Percentiles rank a stretch among this genome's conserved stretches.
phyloP scores from a whole-genome alignment of 1,140 invertebrate genomes.

The Adelges cooleyi region DNA sequence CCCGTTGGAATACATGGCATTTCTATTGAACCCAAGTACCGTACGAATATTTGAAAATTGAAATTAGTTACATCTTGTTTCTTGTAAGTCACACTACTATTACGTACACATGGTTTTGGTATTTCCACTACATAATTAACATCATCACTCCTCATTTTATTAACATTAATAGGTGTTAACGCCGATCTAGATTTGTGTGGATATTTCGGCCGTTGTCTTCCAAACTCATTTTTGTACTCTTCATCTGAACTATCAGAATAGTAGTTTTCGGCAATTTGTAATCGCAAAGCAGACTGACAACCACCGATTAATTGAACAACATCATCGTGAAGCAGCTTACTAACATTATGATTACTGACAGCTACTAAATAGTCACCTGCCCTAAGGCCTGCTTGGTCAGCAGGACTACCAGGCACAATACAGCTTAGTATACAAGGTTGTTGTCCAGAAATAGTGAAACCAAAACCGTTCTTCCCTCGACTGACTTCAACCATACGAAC shows the following conservation, averaged over 20 bases:
- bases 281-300: slow-evolving; percentile 61
- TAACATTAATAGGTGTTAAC: slow-evolving; percentile 20
- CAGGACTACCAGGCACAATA: slow-evolving; percentile 72
- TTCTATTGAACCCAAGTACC: slow-evolving; percentile 90
- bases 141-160: slow-evolving; percentile 17
- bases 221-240: slow-evolving; percentile 44
- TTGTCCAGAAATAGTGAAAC: slow-evolving; percentile 88
- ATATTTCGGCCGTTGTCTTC: slow-evolving; percentile 50
- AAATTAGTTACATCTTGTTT: slow-evolving; percentile 33
- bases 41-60: slow-evolving; percentile 67
- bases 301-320: slow-evolving; percentile 81
- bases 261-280: slow-evolving; percentile 81
- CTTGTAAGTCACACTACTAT: background rate
- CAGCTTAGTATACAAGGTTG: slow-evolving; percentile 80
- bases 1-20: slow-evolving; percentile 75
- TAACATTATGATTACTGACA: slow-evolving; percentile 80
- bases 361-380: slow-evolving; percentile 84
- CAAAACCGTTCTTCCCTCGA: slow-evolving; percentile 73
- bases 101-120: background rate
- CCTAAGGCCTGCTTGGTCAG: slow-evolving; percentile 69
- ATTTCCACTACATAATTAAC: background rate
- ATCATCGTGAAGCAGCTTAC: slow-evolving; percentile 79
- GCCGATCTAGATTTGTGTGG: slow-evolving; percentile 41
- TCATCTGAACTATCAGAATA: slow-evolving; percentile 75
- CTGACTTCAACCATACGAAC: slow-evolving; percentile 74